Evolutionary conservation across 2,113 vertebrate species (phyloP).

Genomic region (Chroicocephalus ridibundus): DNA sequence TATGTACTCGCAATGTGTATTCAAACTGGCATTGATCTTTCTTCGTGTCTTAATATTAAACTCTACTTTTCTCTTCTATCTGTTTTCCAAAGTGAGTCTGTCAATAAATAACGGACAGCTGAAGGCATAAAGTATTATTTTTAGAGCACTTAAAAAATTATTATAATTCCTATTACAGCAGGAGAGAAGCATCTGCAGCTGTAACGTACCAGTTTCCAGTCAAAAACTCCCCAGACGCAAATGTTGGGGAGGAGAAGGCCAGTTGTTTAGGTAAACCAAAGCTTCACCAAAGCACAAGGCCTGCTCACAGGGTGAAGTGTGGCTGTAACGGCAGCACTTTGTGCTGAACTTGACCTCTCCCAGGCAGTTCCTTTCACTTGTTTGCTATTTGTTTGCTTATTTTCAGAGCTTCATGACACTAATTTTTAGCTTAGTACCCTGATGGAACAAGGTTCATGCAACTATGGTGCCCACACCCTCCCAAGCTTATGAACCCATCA

Average conservation of each 20-base stretch:
- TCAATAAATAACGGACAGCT: background rate
- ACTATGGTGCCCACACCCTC: background rate
- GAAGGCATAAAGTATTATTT: background rate
- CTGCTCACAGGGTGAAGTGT: background rate
- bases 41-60: background rate
- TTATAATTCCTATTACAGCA: background rate
- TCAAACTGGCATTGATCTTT: background rate
- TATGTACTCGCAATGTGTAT: background rate
- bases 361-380: background rate
- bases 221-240: background rate
- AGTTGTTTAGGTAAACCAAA: background rate
- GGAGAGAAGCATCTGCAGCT: background rate
- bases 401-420: background rate
- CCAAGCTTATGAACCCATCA: background rate
- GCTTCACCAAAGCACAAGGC: background rate
- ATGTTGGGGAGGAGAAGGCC: background rate
- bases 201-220: background rate
- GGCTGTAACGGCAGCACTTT: background rate
- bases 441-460: background rate
- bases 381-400: background rate
- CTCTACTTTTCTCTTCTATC: background rate
- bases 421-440: background rate
- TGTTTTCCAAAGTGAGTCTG: background rate
- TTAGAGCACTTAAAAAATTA: background rate
- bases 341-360: background rate